phyloP scores from a whole-genome alignment of 2,797 vertebrate species.

The Cercopithecus hamlyni region DNA sequence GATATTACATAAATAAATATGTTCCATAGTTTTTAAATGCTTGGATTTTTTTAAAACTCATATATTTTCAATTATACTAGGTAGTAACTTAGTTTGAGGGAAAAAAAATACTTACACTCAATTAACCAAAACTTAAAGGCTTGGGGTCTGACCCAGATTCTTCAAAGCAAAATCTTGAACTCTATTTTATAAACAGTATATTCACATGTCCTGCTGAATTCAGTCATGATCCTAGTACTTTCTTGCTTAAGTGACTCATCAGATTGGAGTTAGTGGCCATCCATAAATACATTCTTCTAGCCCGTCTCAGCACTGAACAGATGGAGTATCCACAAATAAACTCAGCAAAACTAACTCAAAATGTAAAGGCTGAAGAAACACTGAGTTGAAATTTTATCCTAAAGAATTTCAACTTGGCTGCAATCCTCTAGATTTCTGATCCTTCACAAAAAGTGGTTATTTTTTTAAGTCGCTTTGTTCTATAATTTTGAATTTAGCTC shows the following conservation, averaged over 20 bases:
- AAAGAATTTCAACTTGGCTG: neutral
- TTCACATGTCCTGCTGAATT: neutral
- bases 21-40: neutral
- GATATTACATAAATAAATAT: neutral
- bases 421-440: neutral
- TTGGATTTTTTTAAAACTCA: neutral
- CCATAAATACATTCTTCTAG: slow-evolving; percentile 1
- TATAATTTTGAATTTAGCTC: neutral
- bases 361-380: neutral
- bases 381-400: neutral
- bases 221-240: neutral
- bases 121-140: neutral
- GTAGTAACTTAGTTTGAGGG: neutral
- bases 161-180: neutral
- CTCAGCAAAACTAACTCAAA: slow-evolving; percentile 20
- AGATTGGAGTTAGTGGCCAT: slow-evolving; percentile 21
- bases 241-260: slow-evolving; percentile 32
- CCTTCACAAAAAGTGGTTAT: neutral
- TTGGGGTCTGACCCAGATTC: neutral
- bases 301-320: slow-evolving; percentile 31
- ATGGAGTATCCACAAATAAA: slow-evolving; percentile 56
- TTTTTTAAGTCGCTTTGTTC: slow-evolving; percentile 10
- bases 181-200: slow-evolving; percentile 9
- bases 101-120: neutral
- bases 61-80: neutral